phyloP scores from a whole-genome alignment of 2,888 invertebrate species.

The Halocaridina rubra region DNA sequence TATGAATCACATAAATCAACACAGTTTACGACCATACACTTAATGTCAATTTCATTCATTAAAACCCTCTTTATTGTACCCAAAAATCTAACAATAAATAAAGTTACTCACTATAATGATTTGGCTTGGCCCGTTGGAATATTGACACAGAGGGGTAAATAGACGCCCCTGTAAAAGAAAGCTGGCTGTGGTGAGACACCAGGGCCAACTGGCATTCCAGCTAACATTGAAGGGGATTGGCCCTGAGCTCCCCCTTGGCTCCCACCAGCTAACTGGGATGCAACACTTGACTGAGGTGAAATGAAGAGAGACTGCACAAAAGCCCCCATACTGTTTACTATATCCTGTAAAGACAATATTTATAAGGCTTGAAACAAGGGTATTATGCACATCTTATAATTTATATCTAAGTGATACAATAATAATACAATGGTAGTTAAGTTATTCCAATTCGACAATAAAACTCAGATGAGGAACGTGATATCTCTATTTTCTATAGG shows the following conservation, averaged over 20 bases:
- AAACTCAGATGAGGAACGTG: too few species aligned
- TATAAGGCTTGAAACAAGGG: too few species aligned
- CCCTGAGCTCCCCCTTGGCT: constrained; percentile 66
- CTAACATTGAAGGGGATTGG: constrained; percentile 74
- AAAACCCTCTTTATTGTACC: neutral
- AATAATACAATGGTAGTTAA: too few species aligned
- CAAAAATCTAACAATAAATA: constrained; percentile 29
- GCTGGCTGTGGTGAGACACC: constrained; percentile 89
- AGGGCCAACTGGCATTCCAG: constrained; percentile 77
- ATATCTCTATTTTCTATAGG: too few species aligned
- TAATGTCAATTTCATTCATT: too few species aligned
- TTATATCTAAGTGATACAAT: too few species aligned
- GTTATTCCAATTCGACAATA: too few species aligned
- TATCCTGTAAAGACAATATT: constrained; percentile 96
- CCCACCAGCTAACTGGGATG: constrained; percentile 20
- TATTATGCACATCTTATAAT: too few species aligned
- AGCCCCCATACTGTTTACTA: constrained; percentile 91
- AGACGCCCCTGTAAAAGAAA: constrained; percentile 92
- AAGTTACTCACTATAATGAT: constrained; percentile 84
- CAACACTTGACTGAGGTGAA: constrained; percentile 71
- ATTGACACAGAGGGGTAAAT: constrained; percentile 88
- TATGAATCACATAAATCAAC: too few species aligned
- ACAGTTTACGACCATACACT: too few species aligned
- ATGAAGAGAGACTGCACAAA: constrained; percentile 93
- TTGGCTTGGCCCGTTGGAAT: constrained; percentile 88